Evolutionary conservation across 2,797 vertebrate species (phyloP).

Genomic region (Numenius phaeopus): DNA sequence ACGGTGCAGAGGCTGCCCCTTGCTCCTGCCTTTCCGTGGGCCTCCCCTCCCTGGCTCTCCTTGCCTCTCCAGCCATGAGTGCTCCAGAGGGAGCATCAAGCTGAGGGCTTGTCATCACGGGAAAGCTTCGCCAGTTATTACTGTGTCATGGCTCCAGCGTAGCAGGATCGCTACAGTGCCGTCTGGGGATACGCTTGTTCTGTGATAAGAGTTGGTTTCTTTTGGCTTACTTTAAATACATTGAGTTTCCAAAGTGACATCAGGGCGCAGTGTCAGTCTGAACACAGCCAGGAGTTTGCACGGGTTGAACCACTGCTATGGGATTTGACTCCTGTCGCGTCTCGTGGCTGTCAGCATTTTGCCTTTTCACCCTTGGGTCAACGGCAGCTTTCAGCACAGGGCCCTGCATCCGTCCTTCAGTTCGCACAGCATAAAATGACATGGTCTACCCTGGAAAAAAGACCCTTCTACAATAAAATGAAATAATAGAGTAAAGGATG

Average conservation of each 20-base stretch:
- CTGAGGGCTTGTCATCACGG: not conserved
- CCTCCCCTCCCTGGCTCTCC: not conserved
- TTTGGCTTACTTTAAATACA: not conserved
- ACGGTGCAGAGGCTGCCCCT: not conserved
- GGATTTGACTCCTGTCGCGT: not conserved
- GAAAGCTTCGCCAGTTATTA: not conserved
- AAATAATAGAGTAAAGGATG: not conserved
- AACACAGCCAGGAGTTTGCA: not conserved
- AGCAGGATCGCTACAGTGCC: not conserved
- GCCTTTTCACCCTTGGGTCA: not conserved
- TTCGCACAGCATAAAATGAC: not conserved
- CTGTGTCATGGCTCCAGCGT: not conserved
- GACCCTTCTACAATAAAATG: not conserved
- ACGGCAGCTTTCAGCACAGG: not conserved
- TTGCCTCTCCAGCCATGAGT: not conserved
- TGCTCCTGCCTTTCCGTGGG: not conserved
- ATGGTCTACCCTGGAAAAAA: not conserved
- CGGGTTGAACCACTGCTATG: rapidly evolving
- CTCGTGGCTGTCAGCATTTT: not conserved
- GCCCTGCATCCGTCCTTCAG: rapidly evolving
- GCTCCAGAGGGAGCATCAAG: not conserved
- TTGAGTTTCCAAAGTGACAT: not conserved
- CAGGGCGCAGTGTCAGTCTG: rapidly evolving
- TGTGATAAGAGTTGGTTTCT: not conserved
- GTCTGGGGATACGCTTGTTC: not conserved